Evolutionary conservation across 2,797 vertebrate species (phyloP), one percentile per base, ranked within the genome.

Genomic region (Sebastolobus alascanus): DNA sequence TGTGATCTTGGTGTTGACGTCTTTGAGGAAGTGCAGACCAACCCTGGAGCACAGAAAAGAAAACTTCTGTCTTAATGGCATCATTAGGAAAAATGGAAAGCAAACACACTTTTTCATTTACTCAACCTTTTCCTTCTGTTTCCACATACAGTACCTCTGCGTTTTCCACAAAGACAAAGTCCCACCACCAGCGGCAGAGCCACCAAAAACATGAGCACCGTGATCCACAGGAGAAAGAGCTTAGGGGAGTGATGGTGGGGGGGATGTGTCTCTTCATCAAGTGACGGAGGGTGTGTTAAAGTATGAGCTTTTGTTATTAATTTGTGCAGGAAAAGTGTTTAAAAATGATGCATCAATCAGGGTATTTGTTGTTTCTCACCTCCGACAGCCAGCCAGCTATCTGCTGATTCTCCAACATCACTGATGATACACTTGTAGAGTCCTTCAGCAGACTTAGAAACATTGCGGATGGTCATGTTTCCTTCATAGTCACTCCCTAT

Each of bases 401-500:
- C 50, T 31, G 73, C 8, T 20, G 84, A 86, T 18, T 35, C 67
- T 64, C 68, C 75, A 37, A 1, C 4, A 13, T 35, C 55, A 38
- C 67, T 25, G 55, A 66, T 27, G 2, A 6, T 25, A 27, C 83
- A 86, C 65, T 52, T 67, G 70, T 86, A 86, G 43, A 83, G 35
- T 27, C 80, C 84, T 66, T 86, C 73, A 33, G 80, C 38, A 29
- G 58, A 65, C 46, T 40, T 64, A 8, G 68, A 76, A 13, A 74
- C 64, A 12, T n/a, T 38, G 37, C 12, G 37, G 37, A 38, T 38
- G 37, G 4, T 38, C 11, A 38, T 38, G 37, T 31, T 31, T 50
- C 2, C 31, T 31, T 31, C 31, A 31, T 31, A 31, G 31, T 5
- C 31, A 31, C 31, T 31, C 31, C 5, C 31, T 31, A 31, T 31